Conservation (phyloP, 2,113 vertebrate species). For the Pterocles burchelli region DNA sequence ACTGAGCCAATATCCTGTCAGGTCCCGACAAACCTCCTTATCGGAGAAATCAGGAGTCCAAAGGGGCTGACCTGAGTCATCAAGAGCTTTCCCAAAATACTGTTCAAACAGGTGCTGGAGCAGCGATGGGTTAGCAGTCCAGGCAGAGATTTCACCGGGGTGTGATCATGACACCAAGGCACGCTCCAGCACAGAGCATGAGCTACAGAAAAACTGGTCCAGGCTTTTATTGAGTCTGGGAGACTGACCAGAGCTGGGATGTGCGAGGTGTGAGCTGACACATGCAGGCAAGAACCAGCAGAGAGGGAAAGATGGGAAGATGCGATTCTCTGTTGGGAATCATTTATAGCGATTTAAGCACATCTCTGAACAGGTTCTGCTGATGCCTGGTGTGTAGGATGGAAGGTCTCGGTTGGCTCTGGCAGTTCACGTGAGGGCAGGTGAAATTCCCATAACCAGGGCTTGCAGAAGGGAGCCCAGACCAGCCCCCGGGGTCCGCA, state of each 20-base stretch:
- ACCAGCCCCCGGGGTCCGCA: fast-evolving
- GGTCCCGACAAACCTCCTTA: background rate
- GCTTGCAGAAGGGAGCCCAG: background rate
- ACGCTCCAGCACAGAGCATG: background rate
- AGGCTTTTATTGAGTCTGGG: background rate
- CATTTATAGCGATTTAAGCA: background rate
- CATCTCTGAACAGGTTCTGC: background rate
- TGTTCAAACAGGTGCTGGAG: background rate
- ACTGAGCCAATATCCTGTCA: conserved; percentile 29
- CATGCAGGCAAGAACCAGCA: background rate
- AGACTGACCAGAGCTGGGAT: fast-evolving
- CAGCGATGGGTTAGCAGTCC: background rate
- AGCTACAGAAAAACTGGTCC: background rate
- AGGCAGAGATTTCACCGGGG: background rate
- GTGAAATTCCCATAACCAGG: background rate
- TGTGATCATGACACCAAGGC: background rate
- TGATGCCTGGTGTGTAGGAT: background rate
- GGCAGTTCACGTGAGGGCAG: background rate
- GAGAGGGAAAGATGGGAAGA: background rate
- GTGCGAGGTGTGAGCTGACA: background rate
- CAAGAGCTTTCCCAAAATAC: background rate
- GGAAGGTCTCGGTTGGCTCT: background rate
- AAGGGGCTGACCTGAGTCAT: background rate
- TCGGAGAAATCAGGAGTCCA: background rate
- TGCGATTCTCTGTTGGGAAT: background rate